These are phyloP conservation scores for Sorex araneus DNA, from an alignment of 2,113 vertebrate species.

Conservation along the genomic window DNA sequence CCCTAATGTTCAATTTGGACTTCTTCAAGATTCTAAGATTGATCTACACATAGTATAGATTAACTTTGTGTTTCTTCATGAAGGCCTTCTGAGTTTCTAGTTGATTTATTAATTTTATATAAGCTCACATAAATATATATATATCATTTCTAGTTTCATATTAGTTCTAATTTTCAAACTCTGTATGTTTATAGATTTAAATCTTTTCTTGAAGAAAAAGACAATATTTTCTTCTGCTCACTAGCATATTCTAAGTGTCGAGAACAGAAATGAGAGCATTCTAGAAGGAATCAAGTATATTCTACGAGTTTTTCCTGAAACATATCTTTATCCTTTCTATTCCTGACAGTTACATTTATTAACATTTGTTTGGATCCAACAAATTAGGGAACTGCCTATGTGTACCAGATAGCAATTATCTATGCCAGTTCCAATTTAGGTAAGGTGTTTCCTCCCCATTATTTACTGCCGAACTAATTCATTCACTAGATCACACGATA, in stretches of 20 bases:
- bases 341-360: neutral
- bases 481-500: slow-evolving; percentile 52
- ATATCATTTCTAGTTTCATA: neutral
- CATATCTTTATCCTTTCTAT: neutral
- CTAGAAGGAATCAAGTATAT: slow-evolving; percentile 20
- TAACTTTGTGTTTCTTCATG: neutral
- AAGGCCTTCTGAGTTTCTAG: neutral
- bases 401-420: neutral
- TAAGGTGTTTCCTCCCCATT: neutral
- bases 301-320: neutral
- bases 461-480: slow-evolving; percentile 30
- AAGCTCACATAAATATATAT: neutral
- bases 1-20: slow-evolving; percentile 36
- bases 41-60: neutral
- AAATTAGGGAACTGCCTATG: neutral
- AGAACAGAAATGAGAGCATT: neutral
- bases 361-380: neutral
- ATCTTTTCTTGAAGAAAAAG: slow-evolving; percentile 30
- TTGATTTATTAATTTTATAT: neutral
- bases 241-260: neutral
- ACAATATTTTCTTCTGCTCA: neutral
- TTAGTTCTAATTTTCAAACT: neutral
- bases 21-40: neutral
- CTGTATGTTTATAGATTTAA: neutral
- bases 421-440: slow-evolving; percentile 1